A percentile compares a stretch with the other conserved stretches of the same genome.
phyloP scores from a whole-genome alignment of 2,113 vertebrate genomes.

The Callaeas wilsoni region DNA sequence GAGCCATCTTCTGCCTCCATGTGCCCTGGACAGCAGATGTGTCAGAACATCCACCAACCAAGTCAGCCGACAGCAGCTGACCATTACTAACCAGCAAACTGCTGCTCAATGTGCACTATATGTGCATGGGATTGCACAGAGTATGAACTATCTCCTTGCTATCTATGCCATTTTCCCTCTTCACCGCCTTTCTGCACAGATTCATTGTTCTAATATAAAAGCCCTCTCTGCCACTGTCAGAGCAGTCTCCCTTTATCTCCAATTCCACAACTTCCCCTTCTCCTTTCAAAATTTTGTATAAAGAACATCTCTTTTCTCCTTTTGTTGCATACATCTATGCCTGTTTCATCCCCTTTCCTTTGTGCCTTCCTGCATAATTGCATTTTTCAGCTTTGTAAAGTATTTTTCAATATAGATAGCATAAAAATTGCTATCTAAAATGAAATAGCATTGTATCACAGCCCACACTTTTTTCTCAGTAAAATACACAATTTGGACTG shows the following conservation, averaged over 20 bases:
- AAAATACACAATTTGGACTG: conserved; percentile 2
- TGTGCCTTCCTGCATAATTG: background rate
- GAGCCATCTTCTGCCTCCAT: background rate
- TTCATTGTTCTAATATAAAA: background rate
- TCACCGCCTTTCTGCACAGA: background rate
- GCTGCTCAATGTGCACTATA: background rate
- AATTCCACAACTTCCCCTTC: background rate
- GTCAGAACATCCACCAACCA: background rate
- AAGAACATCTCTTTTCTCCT: background rate
- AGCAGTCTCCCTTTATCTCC: background rate
- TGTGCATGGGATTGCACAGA: background rate
- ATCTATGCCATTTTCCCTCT: background rate
- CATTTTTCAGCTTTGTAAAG: background rate
- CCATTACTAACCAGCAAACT: background rate
- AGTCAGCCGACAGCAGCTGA: background rate
- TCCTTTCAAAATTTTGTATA: conserved; percentile 3
- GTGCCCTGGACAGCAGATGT: background rate
- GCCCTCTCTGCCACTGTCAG: background rate
- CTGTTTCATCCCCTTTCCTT: background rate
- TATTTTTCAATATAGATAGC: conserved; percentile 11
- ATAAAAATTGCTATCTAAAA: conserved; percentile 14
- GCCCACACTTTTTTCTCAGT: background rate
- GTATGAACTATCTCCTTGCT: background rate
- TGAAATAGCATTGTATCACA: conserved; percentile 4
- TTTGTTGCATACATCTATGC: background rate